These are phyloP conservation scores for Frankliniella fusca DNA, from an alignment of 2,888 invertebrate genomes.

Conservation along the genomic window DNA sequence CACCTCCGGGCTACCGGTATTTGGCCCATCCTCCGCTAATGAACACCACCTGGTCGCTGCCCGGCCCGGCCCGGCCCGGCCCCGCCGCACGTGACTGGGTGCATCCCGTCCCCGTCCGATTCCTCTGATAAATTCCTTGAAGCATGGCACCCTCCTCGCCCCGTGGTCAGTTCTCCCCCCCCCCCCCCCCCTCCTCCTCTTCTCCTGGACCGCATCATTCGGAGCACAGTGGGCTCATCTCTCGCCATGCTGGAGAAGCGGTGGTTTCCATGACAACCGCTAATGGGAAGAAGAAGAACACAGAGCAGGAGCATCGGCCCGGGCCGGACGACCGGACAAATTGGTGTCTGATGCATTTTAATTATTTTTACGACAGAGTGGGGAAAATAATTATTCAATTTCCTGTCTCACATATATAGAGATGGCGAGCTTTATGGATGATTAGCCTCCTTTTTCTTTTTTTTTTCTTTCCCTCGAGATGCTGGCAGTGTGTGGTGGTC, in stretches of 20 bases:
- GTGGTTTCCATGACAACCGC: conserved; percentile 25
- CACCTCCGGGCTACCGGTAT: conserved; percentile 9
- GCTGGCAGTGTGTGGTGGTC: neutral
- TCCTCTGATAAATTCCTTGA: conserved; percentile 16
- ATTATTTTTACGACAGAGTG: conserved; percentile 21
- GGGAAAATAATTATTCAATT: conserved; percentile 25
- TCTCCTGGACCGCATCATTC: neutral
- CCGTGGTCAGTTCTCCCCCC: neutral
- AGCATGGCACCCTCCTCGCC: conserved; percentile 5
- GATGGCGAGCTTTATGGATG: conserved; percentile 3
- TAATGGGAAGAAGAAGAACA: conserved; percentile 6
- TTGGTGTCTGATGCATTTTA: conserved; percentile 26
- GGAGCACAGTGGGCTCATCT: neutral
- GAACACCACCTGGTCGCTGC: neutral
- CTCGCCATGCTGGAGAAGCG: neutral
- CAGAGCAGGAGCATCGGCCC: neutral
- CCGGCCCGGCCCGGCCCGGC: neutral
- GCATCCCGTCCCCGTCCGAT: conserved; percentile 13
- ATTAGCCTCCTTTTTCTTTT: neutral
- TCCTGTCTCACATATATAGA: conserved; percentile 23
- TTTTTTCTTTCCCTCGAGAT: neutral
- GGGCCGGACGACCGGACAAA: neutral
- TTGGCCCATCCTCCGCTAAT: neutral
- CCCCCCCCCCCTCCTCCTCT: neutral
- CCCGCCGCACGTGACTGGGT: conserved; percentile 7